Evolutionary conservation across 2,888 invertebrate species (phyloP), one percentile per base, ranked within the genome.

Genomic region (Caenorhabditis sp.): DNA sequence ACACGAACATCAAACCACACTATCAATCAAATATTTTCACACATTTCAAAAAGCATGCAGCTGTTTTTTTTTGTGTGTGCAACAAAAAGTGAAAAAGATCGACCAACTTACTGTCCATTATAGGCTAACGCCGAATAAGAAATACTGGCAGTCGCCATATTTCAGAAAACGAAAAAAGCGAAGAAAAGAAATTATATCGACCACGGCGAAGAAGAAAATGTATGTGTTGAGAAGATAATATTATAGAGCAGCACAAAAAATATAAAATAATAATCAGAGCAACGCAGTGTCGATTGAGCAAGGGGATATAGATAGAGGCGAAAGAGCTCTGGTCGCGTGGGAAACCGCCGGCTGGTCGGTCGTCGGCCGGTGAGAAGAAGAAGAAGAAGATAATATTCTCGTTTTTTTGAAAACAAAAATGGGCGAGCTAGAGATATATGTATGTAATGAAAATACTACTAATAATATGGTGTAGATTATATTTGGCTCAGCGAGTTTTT

Each of bases 101-200:
- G 31, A 54, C 36, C 27, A 27, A 76, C 81, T 80, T 74, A 82
- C 81, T 82, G 81, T 78, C 79, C 81, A 70, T 78, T 80, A 67
- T 70, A 72, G 61, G 77, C 75, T 12, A 82, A 72, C 10, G 80
- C 80, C 36, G 81, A 80, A 68, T 82, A 82, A 43, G 77, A 77
- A 59, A 82, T 80, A 67, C 80, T 78, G 31, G 81, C 81, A 60
- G 75, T 75, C 12, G 81, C 80, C 81, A 82, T 80, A 12, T 14
- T 50, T 12, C 10, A 20, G 53, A 26, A 8, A 4, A 14, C 3
- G 17, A 57, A 14, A 26, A 57, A 27, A 25, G 54, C 25, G 20
- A 36, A 57, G 4, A 57, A 57, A 26, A 27, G 57, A 36, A 52
- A 8, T 21, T 52, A 31, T 57, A 25, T n/a, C 21, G 17, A 54